Conservation (phyloP, 2,113 vertebrate species). For the Lagopus leucura region DNA sequence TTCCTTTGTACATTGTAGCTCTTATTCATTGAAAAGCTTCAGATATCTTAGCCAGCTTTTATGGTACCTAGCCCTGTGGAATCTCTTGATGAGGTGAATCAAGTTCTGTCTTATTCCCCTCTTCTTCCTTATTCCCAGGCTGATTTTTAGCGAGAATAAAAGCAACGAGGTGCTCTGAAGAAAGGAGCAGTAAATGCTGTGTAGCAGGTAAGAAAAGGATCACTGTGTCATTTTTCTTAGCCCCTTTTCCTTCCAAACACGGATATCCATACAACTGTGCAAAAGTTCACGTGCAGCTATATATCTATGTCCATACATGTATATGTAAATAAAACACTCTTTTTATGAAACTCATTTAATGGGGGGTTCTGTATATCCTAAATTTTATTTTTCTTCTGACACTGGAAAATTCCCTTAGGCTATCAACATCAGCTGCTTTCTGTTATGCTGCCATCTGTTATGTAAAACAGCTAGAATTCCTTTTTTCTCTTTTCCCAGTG, state of each 20-base stretch:
- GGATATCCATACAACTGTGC: background rate
- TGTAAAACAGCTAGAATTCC: constrained; percentile 50
- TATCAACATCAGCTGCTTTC: constrained; percentile 61
- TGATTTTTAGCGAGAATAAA: background rate
- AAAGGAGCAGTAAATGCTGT: background rate
- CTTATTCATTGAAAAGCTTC: background rate
- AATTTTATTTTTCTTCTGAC: constrained; percentile 56
- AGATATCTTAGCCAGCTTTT: background rate
- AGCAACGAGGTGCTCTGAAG: background rate
- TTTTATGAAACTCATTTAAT: constrained; percentile 41
- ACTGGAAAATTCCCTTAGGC: constrained; percentile 18
- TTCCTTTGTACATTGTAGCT: background rate
- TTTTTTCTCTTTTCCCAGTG: constrained; percentile 37
- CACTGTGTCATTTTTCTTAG: background rate
- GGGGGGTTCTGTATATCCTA: background rate
- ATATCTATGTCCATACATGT: background rate
- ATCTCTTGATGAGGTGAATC: background rate
- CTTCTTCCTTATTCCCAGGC: background rate
- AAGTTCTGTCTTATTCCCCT: background rate
- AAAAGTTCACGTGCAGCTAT: background rate
- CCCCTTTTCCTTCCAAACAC: background rate
- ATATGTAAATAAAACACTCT: background rate
- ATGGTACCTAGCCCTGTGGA: background rate
- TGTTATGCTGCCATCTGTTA: constrained; percentile 67
- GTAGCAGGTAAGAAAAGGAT: background rate